Base-by-base conservation (phyloP, 1,140 invertebrate species). In the Kradibia gibbosae region DNA sequence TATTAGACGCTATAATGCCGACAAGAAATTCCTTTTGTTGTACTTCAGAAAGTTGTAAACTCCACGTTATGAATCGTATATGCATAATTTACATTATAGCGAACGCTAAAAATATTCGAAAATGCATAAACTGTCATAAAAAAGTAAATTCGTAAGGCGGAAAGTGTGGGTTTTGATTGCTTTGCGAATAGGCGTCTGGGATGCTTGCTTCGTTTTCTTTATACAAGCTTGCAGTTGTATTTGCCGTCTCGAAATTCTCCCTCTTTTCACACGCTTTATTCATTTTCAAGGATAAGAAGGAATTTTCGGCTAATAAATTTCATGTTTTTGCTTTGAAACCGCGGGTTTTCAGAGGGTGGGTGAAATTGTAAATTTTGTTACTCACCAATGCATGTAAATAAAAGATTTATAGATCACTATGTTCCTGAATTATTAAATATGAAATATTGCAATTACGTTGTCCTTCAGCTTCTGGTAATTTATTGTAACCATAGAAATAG, bases 221-320 rank as follows among this genome's bases (percentile, higher is more conserved):
- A n/a, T 50, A 71, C 36, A 48, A 34, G 13, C 45, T 31, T 25
- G 48, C 4, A 5, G 34, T 67, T 67, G 34, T 36, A 7, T 67
- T 50, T 28, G 60, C 53, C 10, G 28, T 22, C 25, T 48, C 57
- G 36, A 7, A 15, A 13, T 48, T 53, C 17, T 45, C 36, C 45
- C 65, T 50, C 17, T 71, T 71, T 42, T 72, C 70, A 53, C 65
- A 25, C 48, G 31, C 7, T 42, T 72, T n/a, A 22, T 80, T 80
- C 36, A 4, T 53, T 70, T 79, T 60, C 60, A 45, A 55, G 8
- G 55, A 28, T 39, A 22, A 53, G 76, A 36, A 5, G 65, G 22
- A n/a, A 28, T 70, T 81, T 76, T 78, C 62, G 81, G 55, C 70
- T 82, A 78, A 82, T 82, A 78, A 78, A 82, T 82, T 82, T 77